A percentile compares a stretch with the other conserved stretches of the same genome.
Evolutionary conservation across 2,888 invertebrate genomes (phyloP).

Genomic region (Vannuccia rotundouncinata): DNA sequence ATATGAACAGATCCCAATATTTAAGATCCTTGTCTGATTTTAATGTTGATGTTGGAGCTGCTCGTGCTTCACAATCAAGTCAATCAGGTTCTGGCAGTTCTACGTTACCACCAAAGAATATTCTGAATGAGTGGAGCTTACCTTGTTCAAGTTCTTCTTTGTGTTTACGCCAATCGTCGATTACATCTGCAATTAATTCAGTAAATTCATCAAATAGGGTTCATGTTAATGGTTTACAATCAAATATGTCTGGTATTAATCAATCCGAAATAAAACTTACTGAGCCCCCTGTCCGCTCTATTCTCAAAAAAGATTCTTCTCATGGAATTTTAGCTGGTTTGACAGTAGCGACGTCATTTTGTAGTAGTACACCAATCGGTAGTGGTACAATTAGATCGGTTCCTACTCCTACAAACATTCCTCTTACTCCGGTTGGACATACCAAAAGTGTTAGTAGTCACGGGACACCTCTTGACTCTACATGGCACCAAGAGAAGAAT

Average conservation of each 20-base stretch:
- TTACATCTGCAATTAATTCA: too few species aligned
- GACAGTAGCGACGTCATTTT: background rate
- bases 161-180: background rate
- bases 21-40: background rate
- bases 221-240: background rate
- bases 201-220: too few species aligned
- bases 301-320: background rate
- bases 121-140: background rate
- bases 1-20: background rate
- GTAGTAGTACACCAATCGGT: background rate
- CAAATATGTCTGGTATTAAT: too few species aligned
- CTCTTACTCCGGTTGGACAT: background rate
- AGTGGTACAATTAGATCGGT: background rate
- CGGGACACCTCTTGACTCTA: background rate
- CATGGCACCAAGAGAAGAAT: background rate
- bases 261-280: background rate
- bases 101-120: background rate
- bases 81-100: background rate
- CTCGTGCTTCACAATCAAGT: background rate
- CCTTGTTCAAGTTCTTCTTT: background rate
- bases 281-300: background rate
- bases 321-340: background rate
- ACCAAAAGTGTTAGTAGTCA: background rate
- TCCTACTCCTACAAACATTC: background rate
- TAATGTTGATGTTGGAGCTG: background rate